Percentiles rank a stretch among this genome's conserved stretches.
phyloP scores from a whole-genome alignment of 2,888 invertebrate genomes.

The Anticlea derivata region DNA sequence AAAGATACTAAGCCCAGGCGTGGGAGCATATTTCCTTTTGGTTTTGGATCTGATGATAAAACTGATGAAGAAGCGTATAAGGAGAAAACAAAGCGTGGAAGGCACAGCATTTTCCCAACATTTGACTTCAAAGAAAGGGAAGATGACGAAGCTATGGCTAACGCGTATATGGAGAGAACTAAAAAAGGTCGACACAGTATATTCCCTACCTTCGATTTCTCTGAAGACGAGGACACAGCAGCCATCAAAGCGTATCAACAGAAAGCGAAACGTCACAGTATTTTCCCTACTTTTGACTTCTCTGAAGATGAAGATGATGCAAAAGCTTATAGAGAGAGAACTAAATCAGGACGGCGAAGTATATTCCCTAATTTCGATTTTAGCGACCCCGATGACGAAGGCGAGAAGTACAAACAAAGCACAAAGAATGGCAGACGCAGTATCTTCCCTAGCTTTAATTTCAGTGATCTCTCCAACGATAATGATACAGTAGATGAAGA shows the following conservation, averaged over 20 bases:
- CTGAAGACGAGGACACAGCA: conserved; percentile 46
- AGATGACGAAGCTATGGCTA: conserved; percentile 53
- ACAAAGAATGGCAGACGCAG: conserved; percentile 70
- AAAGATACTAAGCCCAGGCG: conserved; percentile 52
- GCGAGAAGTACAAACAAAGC: conserved; percentile 66
- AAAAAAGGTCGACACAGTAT: conserved; percentile 64
- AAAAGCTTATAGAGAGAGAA: conserved; percentile 65
- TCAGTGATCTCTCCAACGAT: conserved; percentile 58
- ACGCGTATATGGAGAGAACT: conserved; percentile 60
- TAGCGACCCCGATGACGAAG: conserved; percentile 66
- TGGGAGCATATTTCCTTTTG: conserved; percentile 70
- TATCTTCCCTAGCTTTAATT: conserved; percentile 73
- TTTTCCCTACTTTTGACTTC: conserved; percentile 72
- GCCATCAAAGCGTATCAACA: conserved; percentile 41
- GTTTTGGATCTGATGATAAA: conserved; percentile 54
- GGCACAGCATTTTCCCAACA: conserved; percentile 69
- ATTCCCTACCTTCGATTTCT: conserved; percentile 67
- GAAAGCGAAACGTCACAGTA: conserved; percentile 66
- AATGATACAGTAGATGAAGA: conserved; percentile 71
- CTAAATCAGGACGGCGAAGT: conserved; percentile 66
- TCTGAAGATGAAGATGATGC: conserved; percentile 74
- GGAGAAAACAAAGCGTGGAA: conserved; percentile 67
- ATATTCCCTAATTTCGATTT: conserved; percentile 76
- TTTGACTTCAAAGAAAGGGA: conserved; percentile 68
- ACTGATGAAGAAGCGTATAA: conserved; percentile 63